These are phyloP conservation scores for Lethenteron camtschaticum DNA, from an alignment of 2,113 vertebrate species.

Conservation along the genomic window DNA sequence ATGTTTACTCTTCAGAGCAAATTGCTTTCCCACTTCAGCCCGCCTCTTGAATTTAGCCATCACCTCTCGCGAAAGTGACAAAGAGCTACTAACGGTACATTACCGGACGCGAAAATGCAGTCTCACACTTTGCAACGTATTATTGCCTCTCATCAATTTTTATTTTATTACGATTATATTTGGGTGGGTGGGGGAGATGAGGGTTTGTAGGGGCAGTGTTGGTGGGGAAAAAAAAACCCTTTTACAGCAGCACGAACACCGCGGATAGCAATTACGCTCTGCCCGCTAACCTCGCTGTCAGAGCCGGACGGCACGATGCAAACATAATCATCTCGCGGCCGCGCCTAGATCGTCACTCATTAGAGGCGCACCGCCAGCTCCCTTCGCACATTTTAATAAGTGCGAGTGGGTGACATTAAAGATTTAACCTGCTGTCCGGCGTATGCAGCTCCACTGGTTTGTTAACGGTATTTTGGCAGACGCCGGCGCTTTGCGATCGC, in stretches of 20 bases:
- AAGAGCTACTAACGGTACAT: conserved; percentile 5
- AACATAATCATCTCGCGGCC: conserved; percentile 5
- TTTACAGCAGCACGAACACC: neutral
- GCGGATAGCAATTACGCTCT: neutral
- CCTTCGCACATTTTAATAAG: conserved; percentile 5
- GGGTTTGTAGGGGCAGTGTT: neutral
- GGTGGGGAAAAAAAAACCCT: no score
- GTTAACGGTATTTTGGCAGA: no score
- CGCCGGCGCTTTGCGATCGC: no score
- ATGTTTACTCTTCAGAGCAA: neutral
- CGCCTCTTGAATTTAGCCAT: conserved; percentile 1
- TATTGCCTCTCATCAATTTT: conserved; percentile 1
- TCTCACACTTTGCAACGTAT: conserved; percentile 2
- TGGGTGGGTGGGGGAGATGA: neutral
- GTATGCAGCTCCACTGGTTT: no score
- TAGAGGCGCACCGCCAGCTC: conserved; percentile 3
- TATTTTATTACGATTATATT: no score
- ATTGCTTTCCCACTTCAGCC: neutral
- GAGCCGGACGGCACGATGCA: neutral
- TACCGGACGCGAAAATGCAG: conserved; percentile 4
- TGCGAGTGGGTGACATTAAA: neutral
- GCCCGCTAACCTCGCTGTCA: conserved; percentile 3
- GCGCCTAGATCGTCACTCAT: conserved; percentile 2
- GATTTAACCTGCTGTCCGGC: no score
- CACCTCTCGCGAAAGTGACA: conserved; percentile 1